Base-by-base conservation (phyloP, 2,888 invertebrate species). In the Drosophila meridiana region DNA sequence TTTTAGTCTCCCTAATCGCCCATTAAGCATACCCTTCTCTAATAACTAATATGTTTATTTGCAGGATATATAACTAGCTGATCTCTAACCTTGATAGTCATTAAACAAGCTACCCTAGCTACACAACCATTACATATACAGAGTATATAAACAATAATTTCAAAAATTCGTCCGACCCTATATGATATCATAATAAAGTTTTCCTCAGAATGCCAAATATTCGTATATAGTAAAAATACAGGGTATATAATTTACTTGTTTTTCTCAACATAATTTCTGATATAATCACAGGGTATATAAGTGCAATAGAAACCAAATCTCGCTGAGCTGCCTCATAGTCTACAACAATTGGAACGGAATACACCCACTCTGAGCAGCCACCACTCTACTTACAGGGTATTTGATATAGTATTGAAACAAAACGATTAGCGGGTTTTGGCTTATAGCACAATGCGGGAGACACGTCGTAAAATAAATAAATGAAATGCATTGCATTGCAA, bases 401-500 rank as follows among this genome's bases (percentile, higher is more conserved):
- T 3, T 1, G 13, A 5, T 13, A 45, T 45, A 43, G n/a, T 42
- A 59, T n/a, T 50, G 45, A 26, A n/a, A 43, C 34, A 50, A 36
- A 28, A 26, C 34, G 38, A 58, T 52, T 38, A 50, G 45, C 50
- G 58, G 7, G 32, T 52, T 36, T 42, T 20, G 36, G 8, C 5
- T 14, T 60, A 38, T 38, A 59, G 11, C 55, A 47, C 38, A n/a
- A 63, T 63, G 42, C 42, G 48, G 30, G 30, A 13, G 11, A 43
- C 20, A 53, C 59, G 20, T 9, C 26, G 30, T n/a, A 26, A 43
- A 57, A 57, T 57, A 53, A 69, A 70, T 55, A 57, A 66, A 71
- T 74, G 36, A 60, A 73, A 66, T 82, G 69, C 48, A 85, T 32
- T 42, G 56, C 40, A 56, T 59, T 66, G 48, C 70, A 78, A 65